A percentile compares a stretch with the other conserved stretches of the same genome.
Conservation (phyloP, 2,888 invertebrate genomes). For the Alcis repandata region DNA sequence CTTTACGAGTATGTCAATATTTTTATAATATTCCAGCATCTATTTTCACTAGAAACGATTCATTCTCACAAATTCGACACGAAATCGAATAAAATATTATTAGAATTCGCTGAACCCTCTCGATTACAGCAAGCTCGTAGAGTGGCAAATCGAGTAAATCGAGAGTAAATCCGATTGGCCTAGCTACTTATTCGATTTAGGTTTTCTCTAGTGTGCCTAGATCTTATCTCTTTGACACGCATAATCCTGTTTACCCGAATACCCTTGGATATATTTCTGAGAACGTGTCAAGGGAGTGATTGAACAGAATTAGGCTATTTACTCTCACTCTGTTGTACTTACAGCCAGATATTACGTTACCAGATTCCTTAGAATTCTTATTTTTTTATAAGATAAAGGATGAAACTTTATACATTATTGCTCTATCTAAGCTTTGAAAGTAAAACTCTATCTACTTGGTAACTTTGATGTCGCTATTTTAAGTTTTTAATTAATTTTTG, state of each 20-base stretch:
- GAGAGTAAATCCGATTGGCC: constrained; percentile 21
- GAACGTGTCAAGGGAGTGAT: constrained; percentile 6
- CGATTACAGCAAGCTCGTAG: constrained; percentile 9
- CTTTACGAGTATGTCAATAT: no score
- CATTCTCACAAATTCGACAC: not conserved
- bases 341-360: no score
- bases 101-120: not conserved
- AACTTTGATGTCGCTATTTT: no score
- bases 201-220: constrained; percentile 17
- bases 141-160: constrained; percentile 27
- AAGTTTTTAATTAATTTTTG: not conserved
- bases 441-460: no score
- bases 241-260: constrained; percentile 22
- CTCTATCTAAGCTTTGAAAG: no score
- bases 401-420: not conserved
- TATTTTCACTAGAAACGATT: no score
- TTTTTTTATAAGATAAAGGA: not conserved
- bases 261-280: not conserved
- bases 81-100: not conserved
- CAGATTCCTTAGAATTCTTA: no score
- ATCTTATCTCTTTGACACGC: constrained; percentile 10
- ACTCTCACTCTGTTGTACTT: not conserved
- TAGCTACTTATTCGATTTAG: constrained; percentile 9
- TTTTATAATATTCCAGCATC: no score
- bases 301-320: constrained; percentile 2